Base-by-base conservation (phyloP, 2,797 vertebrate species). In the Sebastes reedi region DNA sequence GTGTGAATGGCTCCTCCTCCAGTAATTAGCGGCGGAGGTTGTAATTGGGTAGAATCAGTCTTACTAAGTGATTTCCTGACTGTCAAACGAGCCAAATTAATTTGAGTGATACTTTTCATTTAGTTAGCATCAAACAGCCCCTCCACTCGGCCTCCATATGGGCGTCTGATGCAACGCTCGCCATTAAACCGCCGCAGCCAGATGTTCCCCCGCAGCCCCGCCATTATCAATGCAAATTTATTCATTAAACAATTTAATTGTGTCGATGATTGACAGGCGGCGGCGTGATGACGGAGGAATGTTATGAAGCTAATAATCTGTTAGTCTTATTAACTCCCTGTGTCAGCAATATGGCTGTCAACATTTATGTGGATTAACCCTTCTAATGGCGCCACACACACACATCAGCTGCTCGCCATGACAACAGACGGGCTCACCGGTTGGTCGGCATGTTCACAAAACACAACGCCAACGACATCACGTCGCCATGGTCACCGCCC, bases 221-320 rank as follows among this genome's bases (percentile, higher is more conserved):
- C 76, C 83, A 90, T 95, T 92, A 95, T 93, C 93, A 83, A 96
- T 96, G 95, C 93, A 95, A 95, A 96, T 96, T 94, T 96, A 96
- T 96, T 95, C 95, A 96, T 96, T 95, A 95, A 96, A 95, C 91
- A 89, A 90, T 95, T 96, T 95, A 94, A 95, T 95, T 95, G 94
- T 95, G 91, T 89, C 79, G 73, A 59, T 96, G 95, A 96, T 95
- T 96, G 95, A 96, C 95, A 95, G 94, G 92, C 87, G 60, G 91
- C 64, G 27, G 83, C 83, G 71, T 80, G 90, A 94, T 94, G 94
- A 94, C 88, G 75, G 89, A 88, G 90, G 91, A 93, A 94, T 92
- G 94, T 94, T 93, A 90, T 84, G 80, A 88, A 92, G 92, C 94
- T 95, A 95, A 95, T 95, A 95, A 94, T 95, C 93, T 90, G 91